Evolutionary conservation across 2,797 vertebrate species (phyloP), one percentile per base, ranked within the genome.

Genomic region (Typhlichthys eigenmanni): DNA sequence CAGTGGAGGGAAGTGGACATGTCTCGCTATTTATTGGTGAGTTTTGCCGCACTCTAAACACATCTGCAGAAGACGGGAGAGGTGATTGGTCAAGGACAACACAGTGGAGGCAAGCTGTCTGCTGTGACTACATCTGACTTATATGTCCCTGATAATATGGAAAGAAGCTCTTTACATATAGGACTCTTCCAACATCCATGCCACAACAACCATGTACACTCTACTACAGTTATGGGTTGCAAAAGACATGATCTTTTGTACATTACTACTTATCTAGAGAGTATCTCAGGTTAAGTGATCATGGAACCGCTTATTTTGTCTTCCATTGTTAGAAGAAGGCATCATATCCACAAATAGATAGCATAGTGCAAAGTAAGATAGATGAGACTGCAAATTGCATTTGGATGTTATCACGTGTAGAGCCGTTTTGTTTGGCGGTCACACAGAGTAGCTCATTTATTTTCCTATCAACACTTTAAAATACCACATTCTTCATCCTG

Each of bases 301-400:
- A 69, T 55, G 24, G 48, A 72, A 68, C 62, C 34, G 34, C 59
- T 69, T 72, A 71, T 75, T 85, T 87, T 81, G 85, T 89, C 87
- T 88, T 91, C 85, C 87, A 84, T 76, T 76, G 48, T 64, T 73
- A 6, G 48, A 53, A 68, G 52, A 52, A 68, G 67, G 76, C 34
- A 58, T 17, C 43, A 19, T 16, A 49, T 55, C 48, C 13, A 8
- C 68, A 68, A 51, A 65, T 68, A 71, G 24, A 65, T 69, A 64
- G 68, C 62, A 58, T 13, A 72, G 16, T 65, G 63, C 61, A 66
- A 58, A 81, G 60, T 76, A 82, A 83, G 58, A 72, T 78, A 71
- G 75, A 74, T 55, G 47, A 66, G 57, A 58, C 52, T 73, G 57
- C 50, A 79, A 58, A 58, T 32, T 43, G 24, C 69, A 54, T 68